phyloP scores from a whole-genome alignment of 2,888 invertebrate genomes.

The Thecophora atra region DNA sequence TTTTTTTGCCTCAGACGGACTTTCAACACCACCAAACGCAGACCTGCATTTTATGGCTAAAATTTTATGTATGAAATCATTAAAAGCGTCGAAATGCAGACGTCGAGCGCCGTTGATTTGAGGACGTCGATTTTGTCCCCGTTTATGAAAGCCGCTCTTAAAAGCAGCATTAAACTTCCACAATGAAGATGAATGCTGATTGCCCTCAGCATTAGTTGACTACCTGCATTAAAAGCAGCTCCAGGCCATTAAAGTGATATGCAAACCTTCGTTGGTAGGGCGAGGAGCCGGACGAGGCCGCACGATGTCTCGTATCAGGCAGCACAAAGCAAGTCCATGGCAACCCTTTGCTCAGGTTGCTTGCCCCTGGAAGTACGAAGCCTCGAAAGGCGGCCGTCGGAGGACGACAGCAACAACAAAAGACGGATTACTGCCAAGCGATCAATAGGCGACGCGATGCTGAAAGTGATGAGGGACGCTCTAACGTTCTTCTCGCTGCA shows the following conservation, averaged over 20 bases:
- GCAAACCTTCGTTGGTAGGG: conserved; percentile 9
- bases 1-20: too few species aligned
- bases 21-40: background rate
- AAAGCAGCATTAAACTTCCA: conserved; percentile 25
- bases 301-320: conserved; percentile 5
- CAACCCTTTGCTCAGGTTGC: conserved; percentile 15
- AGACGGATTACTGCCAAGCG: conserved; percentile 33
- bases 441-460: conserved; percentile 3
- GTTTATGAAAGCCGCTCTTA: background rate
- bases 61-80: background rate
- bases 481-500: background rate
- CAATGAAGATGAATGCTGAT: conserved; percentile 29
- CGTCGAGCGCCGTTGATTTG: background rate
- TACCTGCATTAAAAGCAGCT: conserved; percentile 20
- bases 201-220: conserved; percentile 12
- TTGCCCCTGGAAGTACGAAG: conserved; percentile 30
- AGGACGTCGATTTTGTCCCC: background rate
- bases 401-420: conserved; percentile 23
- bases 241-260: conserved; percentile 32
- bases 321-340: background rate
- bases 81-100: too few species aligned
- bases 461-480: background rate
- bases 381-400: background rate
- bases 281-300: background rate
- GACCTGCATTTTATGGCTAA: background rate